Conservation (phyloP, 2,888 invertebrate genomes). For the Sesia apiformis region DNA sequence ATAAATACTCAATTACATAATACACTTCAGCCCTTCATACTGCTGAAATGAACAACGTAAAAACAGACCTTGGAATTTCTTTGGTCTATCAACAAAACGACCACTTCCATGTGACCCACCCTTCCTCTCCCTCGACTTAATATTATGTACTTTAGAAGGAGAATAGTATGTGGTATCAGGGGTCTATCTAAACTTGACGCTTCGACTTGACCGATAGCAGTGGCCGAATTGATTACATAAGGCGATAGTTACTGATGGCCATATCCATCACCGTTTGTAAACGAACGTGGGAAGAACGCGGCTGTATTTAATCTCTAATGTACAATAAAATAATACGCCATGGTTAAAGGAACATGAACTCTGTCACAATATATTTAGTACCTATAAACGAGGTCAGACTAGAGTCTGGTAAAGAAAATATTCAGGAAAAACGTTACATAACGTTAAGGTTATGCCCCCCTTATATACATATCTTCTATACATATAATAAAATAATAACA, state of each 20-base stretch:
- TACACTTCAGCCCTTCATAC: neutral
- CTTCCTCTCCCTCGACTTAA: neutral
- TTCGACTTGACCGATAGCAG: neutral
- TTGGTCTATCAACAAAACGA: neutral
- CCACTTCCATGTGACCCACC: neutral
- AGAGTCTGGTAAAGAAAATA: too few species aligned
- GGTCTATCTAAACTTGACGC: neutral
- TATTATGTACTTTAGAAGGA: neutral
- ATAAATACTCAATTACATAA: neutral
- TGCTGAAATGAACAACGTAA: neutral
- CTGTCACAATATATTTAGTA: too few species aligned
- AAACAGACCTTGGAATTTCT: neutral
- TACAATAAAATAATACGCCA: neutral
- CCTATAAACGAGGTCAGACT: too few species aligned
- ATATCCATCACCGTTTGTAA: constrained; percentile 21
- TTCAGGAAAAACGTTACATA: too few species aligned
- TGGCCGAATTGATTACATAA: constrained; percentile 23
- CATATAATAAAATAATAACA: too few species aligned
- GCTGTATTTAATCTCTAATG: neutral
- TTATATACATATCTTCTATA: too few species aligned
- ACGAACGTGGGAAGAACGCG: constrained; percentile 13
- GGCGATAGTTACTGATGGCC: constrained; percentile 20
- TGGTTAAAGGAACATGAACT: neutral
- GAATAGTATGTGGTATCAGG: neutral
- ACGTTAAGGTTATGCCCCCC: too few species aligned